Percentiles rank a stretch among this genome's conserved stretches.
Conservation (phyloP, 2,888 invertebrate genomes). For the Calephelis perditalis region DNA sequence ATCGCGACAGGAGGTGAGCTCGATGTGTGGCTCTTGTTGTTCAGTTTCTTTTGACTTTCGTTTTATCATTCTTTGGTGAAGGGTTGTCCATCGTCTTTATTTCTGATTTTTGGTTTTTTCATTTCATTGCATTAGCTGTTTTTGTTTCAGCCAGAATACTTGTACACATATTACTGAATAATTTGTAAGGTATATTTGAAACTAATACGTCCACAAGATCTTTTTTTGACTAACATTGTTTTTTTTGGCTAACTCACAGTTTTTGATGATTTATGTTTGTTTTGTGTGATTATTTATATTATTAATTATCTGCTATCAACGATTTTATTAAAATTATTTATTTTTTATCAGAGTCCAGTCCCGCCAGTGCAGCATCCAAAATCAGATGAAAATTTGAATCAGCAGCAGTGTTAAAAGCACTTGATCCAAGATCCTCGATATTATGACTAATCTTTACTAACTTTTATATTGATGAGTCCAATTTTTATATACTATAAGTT, state of each 20-base stretch:
- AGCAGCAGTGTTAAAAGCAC: constrained; percentile 76
- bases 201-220: constrained; percentile 25
- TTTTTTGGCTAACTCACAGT: constrained; percentile 10
- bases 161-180: constrained; percentile 72
- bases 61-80: constrained; percentile 41
- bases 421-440: constrained; percentile 11
- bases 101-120: constrained; percentile 30
- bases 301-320: constrained; percentile 8
- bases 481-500: constrained; percentile 50
- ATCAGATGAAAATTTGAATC: constrained; percentile 87
- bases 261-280: constrained; percentile 1
- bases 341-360: constrained; percentile 82
- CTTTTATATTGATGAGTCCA: constrained; percentile 43
- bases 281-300: background rate
- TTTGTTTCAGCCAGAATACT: constrained; percentile 76
- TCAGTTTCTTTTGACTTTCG: constrained; percentile 22
- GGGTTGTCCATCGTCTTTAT: constrained; percentile 36
- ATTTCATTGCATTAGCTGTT: constrained; percentile 29
- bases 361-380: constrained; percentile 80
- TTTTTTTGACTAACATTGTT: constrained; percentile 32
- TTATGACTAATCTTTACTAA: constrained; percentile 35
- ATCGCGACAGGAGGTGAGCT: constrained; percentile 74
- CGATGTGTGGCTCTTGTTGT: constrained; percentile 26
- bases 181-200: constrained; percentile 35
- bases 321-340: constrained; percentile 27